Conservation (phyloP, 2,113 vertebrate species). For the Pandion haliaetus region DNA sequence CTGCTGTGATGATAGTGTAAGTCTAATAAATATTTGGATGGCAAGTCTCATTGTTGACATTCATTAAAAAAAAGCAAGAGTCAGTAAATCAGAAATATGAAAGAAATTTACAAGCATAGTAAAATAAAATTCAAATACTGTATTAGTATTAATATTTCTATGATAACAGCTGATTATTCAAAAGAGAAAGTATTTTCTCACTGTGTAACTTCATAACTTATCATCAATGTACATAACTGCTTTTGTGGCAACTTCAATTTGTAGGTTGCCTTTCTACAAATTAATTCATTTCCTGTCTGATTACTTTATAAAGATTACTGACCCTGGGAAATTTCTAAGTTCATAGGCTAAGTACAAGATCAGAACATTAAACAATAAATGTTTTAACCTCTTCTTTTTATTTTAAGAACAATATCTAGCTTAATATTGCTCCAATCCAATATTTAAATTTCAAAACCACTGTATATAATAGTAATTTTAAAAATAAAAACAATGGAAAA, state of each 20-base stretch:
- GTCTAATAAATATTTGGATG: neutral
- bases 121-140: conserved; percentile 37
- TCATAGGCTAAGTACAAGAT: neutral
- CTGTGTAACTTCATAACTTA: neutral
- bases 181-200: neutral
- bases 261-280: neutral
- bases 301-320: neutral
- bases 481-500: neutral
- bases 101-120: neutral
- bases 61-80: conserved; percentile 18
- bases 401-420: neutral
- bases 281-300: neutral
- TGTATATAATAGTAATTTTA: neutral
- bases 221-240: neutral
- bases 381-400: neutral
- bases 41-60: neutral
- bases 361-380: neutral
- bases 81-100: neutral
- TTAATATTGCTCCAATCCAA: neutral
- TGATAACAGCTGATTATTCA: neutral
- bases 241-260: neutral
- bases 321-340: neutral
- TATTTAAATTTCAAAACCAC: neutral
- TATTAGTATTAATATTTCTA: neutral
- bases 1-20: neutral